Evolutionary conservation across 2,113 vertebrate genomes (phyloP), one percentile per base, ranked within the genome.

Genomic region (Caretta caretta): DNA sequence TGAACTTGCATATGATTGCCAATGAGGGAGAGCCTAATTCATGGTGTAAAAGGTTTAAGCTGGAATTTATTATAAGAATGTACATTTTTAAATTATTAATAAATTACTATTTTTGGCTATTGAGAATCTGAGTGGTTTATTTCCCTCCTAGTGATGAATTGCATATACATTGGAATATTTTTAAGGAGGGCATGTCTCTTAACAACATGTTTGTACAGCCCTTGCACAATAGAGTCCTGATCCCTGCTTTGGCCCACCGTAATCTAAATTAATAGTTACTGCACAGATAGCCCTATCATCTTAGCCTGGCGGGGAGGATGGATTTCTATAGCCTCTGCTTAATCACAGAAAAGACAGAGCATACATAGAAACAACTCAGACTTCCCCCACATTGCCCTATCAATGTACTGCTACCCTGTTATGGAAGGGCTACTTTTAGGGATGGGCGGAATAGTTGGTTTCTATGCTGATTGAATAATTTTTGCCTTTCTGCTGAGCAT

Each of bases 61-160:
- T 98, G 97, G 98, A 98, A 98, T 98, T 98, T 98, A 99, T 98
- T 98, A 98, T 99, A 99, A 98, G 99, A 99, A 99, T 99, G 99
- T 99, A 99, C 99, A 99, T 98, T 98, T 98, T 98, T 99, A 99
- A 99, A 98, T 99, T 99, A 99, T 99, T 99, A 99, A 99, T 99
- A 99, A 99, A 99, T 99, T 98, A 99, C 98, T 99, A 99, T 99
- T 99, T 98, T 99, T 99, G 99, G 98, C 99, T 99, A 99, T 98
- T 98, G 97, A 98, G 92, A 97, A 96, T 65, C 80, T 96, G 75
- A 90, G 88, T 96, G 90, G 19, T 93, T 96, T 92, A 69, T 96
- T 90, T 80, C 57, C 48, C n/a, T 57, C 53, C 72, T 48, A 82
- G 86, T 92, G 75, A 82, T 87, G 95, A 92, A 86, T 88, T 90